Evolutionary conservation across 2,113 vertebrate genomes (phyloP), one percentile per base, ranked within the genome.

Genomic region (Cricetomys ansorgei): DNA sequence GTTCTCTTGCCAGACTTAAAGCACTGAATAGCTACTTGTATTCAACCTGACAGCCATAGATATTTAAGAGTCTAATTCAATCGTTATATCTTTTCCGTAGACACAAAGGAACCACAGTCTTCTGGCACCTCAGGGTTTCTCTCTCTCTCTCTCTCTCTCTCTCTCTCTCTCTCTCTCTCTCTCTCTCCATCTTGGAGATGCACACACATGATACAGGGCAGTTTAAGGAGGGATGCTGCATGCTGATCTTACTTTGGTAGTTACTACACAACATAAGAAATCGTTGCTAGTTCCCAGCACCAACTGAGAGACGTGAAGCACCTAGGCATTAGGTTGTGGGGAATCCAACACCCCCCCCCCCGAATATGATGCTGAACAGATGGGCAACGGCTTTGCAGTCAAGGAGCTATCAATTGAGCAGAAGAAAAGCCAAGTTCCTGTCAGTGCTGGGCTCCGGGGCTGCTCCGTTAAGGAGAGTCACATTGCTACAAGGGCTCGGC

Each of bases 41-140:
- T 96, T 84, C 92, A 91, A 81, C 70, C 64, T 94, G 94, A 97
- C 91, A 94, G 59, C 91, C 96, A 91, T 0, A 94, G 97, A 95
- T 94, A 91, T 92, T 91, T 92, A 95, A 96, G 96, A 75, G 72
- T 86, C 91, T 95, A 92, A 96, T 93, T 94, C 85, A 75, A 95
- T 96, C 75, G 2, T 77, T 94, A 4, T 1, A n/a, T 90, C 80
- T 96, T 96, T 92, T 91, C 80, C 64, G 67, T 72, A 97, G 76
- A 96, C 80, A 95, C 48, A 83, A 92, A 95, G 62, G 85, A 95
- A 90, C 92, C 76, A 69, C 65, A 23, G 85, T 34, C 72, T 85
- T 93, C 89, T 0, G 9, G 73, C 45, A 86, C 94, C 95, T 88
- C 31, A 7, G 89, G 77, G 62, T 73, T 40, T 21, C 76, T 45